A percentile compares a stretch with the other conserved stretches of the same genome.
Evolutionary conservation across 2,797 vertebrate species (phyloP).

Genomic region (Falco novaeseelandiae): DNA sequence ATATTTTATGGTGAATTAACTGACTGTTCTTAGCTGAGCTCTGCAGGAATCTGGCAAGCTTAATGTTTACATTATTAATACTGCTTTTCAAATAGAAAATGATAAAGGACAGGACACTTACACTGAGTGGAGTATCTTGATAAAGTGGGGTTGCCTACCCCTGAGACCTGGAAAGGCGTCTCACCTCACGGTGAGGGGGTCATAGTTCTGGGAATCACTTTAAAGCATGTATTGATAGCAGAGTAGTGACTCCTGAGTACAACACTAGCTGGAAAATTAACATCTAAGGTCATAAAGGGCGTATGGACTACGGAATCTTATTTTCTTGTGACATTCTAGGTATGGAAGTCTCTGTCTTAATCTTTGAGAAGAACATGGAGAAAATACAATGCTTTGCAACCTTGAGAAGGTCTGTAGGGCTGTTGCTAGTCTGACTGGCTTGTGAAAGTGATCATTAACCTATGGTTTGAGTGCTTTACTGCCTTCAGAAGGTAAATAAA

Average conservation of each 20-base stretch:
- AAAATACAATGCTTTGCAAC: neutral
- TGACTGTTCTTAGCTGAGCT: neutral
- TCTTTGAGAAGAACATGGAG: neutral
- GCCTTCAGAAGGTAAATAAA: neutral
- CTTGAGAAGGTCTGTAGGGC: neutral
- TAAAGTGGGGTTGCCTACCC: neutral
- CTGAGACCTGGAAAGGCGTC: neutral
- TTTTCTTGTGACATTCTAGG: neutral
- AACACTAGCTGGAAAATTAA: neutral
- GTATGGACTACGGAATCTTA: neutral
- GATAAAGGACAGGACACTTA: neutral
- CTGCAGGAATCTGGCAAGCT: neutral
- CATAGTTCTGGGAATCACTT: neutral
- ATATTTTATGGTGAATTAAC: constrained; percentile 47
- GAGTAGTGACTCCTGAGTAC: neutral
- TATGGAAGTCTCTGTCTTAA: neutral
- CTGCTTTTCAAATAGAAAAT: neutral
- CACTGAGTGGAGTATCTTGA: neutral
- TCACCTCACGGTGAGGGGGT: neutral
- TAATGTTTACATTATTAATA: constrained; percentile 28
- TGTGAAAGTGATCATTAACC: neutral
- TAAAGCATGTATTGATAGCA: neutral
- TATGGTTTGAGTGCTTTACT: neutral
- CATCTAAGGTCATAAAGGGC: neutral
- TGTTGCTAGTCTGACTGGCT: neutral